Evolutionary conservation across 64 coral and sea anemone species (phyloP), one percentile per base, ranked within the genome.

Genomic region (Anthopleura sola): DNA sequence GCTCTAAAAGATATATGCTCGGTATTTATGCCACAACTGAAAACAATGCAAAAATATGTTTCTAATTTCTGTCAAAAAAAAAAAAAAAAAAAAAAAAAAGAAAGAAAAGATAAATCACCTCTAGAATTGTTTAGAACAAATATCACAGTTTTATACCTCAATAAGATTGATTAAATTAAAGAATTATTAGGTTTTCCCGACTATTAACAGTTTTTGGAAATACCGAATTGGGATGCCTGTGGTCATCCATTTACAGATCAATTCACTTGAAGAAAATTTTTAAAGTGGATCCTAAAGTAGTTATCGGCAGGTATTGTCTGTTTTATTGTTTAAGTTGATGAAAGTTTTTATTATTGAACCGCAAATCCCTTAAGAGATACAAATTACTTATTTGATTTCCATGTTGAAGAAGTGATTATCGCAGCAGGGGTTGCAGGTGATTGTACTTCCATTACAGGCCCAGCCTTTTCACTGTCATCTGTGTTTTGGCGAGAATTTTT

Each of bases 301-400:
- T 71, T 71, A n/a, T 11, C 1, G 26, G 29, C 26, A 15, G 13
- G 50, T 0, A 33, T 15, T 32, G 29, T 29, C 13, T 71, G 31
- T 71, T 32, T 16, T 71, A 71, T 71, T 17, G 66, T 71, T 14
- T 34, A 5, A 9, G 26, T 28, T 33, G 2, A 3, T 33, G 1
- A 14, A 71, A 0, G 66, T 14, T 71, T 71, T 32, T 14, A 71
- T 71, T 71, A 28, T 34, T 71, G 29, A 71, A 71, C 66, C 66
- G 66, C 66, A 34, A 71, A 71, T 71, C 29, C 66, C 9, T 71
- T 71, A 3, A 36, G 23, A 34, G 66, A 33, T 32, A 69, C 66
- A 69, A 71, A 71, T 71, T 71, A 71, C 26, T 71, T 32, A 71
- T 71, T 36, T 71, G 66, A 71, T 71, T 71, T 71, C 3, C 66